Conservation (phyloP, 1,140 invertebrate species). For the Mya arenaria region DNA sequence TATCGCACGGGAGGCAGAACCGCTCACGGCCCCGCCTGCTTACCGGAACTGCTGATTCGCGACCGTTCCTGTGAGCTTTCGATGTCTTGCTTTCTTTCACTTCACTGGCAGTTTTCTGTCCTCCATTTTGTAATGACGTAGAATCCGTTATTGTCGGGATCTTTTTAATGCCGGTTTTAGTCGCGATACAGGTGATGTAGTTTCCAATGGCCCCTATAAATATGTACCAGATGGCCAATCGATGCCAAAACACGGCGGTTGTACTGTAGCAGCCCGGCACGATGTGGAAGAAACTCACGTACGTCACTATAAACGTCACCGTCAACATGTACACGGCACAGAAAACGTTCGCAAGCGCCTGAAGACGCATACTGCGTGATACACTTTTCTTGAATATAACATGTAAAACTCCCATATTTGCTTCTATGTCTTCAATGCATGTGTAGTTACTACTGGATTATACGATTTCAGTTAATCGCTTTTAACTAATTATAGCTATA, state of each 20-base stretch:
- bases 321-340: conserved; percentile 9
- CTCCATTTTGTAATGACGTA: neutral
- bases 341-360: conserved; percentile 4
- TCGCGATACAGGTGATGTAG: conserved; percentile 26
- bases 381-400: too few species aligned
- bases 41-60: neutral
- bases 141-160: neutral
- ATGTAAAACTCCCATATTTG: too few species aligned
- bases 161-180: neutral
- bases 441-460: too few species aligned
- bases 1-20: conserved; percentile 31
- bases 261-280: conserved; percentile 21
- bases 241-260: neutral
- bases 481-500: too few species aligned
- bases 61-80: neutral
- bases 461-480: too few species aligned
- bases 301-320: conserved; percentile 5
- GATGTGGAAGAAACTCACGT: conserved; percentile 21
- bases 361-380: neutral
- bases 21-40: neutral
- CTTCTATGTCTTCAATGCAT: too few species aligned
- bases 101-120: neutral
- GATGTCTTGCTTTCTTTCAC: neutral
- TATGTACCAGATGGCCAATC: conserved; percentile 23
- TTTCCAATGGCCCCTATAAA: conserved; percentile 23